Evolutionary conservation across 2,797 vertebrate genomes (phyloP).

Genomic region (Protonibea diacanthus): DNA sequence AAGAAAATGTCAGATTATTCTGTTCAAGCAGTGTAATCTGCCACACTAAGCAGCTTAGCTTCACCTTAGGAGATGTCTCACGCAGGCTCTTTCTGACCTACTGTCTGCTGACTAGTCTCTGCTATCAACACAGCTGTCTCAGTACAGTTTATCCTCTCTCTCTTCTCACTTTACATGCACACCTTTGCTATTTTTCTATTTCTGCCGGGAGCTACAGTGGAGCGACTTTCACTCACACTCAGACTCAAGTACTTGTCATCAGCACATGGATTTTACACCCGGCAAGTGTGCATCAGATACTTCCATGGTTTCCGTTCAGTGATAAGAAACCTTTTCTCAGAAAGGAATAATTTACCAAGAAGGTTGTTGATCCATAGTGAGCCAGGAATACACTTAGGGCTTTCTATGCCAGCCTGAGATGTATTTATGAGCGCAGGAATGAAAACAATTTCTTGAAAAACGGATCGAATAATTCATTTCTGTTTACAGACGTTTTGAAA

Average conservation of each 20-base stretch:
- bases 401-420: constrained; percentile 19
- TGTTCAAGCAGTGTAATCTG: constrained; percentile 57
- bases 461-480: constrained; percentile 5
- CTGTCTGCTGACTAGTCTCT: constrained; percentile 49
- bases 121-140: constrained; percentile 61
- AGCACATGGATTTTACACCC: constrained; percentile 46
- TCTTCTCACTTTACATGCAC: constrained; percentile 47
- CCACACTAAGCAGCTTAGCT: constrained; percentile 59
- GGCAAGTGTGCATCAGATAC: constrained; percentile 40
- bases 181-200: constrained; percentile 48
- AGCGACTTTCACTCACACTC: constrained; percentile 41
- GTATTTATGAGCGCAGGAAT: constrained; percentile 31
- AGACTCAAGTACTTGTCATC: constrained; percentile 46
- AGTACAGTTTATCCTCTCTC: constrained; percentile 43
- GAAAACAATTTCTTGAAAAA: constrained; percentile 15
- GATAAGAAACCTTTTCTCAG: constrained; percentile 48
- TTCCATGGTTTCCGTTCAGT: constrained; percentile 21
- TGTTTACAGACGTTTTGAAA: constrained; percentile 1
- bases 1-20: constrained; percentile 63
- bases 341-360: constrained; percentile 23
- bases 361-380: constrained; percentile 14
- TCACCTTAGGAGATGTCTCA: constrained; percentile 61
- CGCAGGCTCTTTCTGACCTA: constrained; percentile 53
- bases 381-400: constrained; percentile 24
- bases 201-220: constrained; percentile 9